These are phyloP conservation scores for Chrysodeixis includens DNA, from an alignment of 2,888 invertebrate genomes.

Conservation along the genomic window DNA sequence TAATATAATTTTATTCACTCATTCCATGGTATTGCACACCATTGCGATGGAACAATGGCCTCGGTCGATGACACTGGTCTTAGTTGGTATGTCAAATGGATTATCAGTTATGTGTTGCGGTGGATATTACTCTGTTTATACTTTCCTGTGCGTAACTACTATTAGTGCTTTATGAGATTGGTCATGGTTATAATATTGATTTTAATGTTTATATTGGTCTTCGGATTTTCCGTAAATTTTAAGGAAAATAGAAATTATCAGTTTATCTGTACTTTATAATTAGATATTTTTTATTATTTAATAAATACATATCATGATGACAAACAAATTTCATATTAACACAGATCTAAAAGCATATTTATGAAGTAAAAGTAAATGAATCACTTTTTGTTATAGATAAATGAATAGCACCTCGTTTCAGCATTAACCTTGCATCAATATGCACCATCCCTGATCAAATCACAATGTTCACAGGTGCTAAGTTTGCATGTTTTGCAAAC, in stretches of 20 bases:
- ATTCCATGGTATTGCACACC: conserved; percentile 35
- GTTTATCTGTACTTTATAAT: background rate
- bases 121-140: conserved; percentile 9
- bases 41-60: conserved; percentile 64
- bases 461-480: conserved; percentile 37
- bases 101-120: conserved; percentile 44
- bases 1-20: conserved; percentile 34
- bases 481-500: conserved; percentile 53
- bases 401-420: background rate
- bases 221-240: too few relatives aligned
- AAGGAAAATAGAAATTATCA: too few relatives aligned
- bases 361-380: background rate
- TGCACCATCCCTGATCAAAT: conserved; percentile 21
- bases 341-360: background rate
- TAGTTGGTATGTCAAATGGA: conserved; percentile 59
- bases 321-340: background rate
- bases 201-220: background rate
- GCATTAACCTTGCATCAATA: conserved; percentile 22
- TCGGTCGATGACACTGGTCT: conserved; percentile 76
- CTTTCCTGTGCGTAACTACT: background rate
- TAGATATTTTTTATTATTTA: background rate
- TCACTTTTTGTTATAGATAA: background rate
- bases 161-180: conserved; percentile 11
- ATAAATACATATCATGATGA: background rate
- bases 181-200: conserved; percentile 12